Conservation (phyloP, 2,797 vertebrate species). For the Crocodylus rhombifer region DNA sequence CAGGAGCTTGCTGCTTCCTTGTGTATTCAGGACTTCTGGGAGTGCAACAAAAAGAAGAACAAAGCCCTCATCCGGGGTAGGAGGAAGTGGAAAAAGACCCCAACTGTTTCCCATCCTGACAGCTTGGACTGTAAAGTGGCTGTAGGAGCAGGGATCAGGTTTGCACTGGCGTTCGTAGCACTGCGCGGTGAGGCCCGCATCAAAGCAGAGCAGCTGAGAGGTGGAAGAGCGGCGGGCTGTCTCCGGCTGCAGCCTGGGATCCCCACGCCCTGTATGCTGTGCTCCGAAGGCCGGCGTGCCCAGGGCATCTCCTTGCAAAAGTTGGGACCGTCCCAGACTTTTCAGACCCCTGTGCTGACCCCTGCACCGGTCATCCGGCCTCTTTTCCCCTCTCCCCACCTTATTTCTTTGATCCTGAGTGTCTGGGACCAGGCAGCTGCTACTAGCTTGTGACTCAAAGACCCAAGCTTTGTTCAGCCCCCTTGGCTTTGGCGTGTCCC, state of each 20-base stretch:
- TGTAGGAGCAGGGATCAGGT: background rate
- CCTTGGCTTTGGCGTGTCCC: background rate
- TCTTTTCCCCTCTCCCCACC: background rate
- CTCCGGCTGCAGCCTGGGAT: too few relatives aligned
- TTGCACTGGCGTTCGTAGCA: background rate
- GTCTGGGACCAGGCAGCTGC: background rate
- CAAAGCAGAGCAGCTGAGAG: too few relatives aligned
- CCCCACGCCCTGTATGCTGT: too few relatives aligned
- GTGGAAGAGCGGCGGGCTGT: too few relatives aligned
- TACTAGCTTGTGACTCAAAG: background rate
- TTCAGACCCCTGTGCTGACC: background rate
- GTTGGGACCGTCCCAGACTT: too few relatives aligned
- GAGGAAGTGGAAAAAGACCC: background rate
- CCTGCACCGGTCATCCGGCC: background rate
- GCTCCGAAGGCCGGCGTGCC: background rate
- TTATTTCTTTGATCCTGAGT: background rate
- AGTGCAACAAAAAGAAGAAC: accelerated
- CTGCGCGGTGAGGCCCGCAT: too few relatives aligned
- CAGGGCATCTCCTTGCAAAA: background rate
- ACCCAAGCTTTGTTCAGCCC: background rate
- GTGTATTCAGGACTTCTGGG: accelerated
- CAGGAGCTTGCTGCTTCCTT: too few relatives aligned
- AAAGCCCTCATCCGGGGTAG: background rate
- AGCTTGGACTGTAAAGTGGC: background rate
- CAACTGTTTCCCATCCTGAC: background rate